Evolutionary conservation across 2,113 vertebrate genomes (phyloP), one percentile per base, ranked within the genome.

Genomic region (Verasper variegatus): DNA sequence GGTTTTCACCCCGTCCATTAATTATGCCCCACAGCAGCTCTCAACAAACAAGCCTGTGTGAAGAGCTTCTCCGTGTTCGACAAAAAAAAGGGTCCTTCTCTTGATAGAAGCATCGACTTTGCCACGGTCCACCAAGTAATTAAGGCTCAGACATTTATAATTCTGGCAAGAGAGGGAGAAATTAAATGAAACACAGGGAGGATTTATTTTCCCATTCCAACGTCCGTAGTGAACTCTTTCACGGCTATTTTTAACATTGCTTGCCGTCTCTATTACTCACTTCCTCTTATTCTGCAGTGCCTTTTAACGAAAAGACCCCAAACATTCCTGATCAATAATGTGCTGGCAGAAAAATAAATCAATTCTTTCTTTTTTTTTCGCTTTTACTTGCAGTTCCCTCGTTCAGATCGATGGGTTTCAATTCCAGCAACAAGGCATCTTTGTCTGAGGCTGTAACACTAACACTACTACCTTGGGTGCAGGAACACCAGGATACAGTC

Each of bases 121-220:
- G 49, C 71, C 77, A 66, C 24, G 31, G 24, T 84, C 73, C 68
- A 81, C 76, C 82, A 89, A 86, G 89, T 92, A 84, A 92, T 91
- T 90, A 87, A 81, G 81, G 77, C 83, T 74, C 62, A 71, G 75
- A 62, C 81, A 86, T 92, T 80, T 90, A 91, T 89, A 92, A 90
- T 77, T 82, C 72, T 18, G 62, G 63, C 47, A 21, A 76, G 76
- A 56, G 75, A 56, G 75, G 56, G 54, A 71, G 81, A 82, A 89
- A 89, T 82, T 62, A 78, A 85, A 83, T 71, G 80, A 84, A 89
- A 88, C 62, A 77, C 58, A 42, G 65, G 57, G 55, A 82, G 78
- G 83, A 91, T 92, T 89, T 85, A 90, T 91, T 86, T 86, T 60
- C 52, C 66, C 56, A 68, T 82, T 87, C 67, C 49, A 77, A 40